Conservation (phyloP, 2,113 vertebrate genomes). For the Hymenochirus boettgeri region DNA sequence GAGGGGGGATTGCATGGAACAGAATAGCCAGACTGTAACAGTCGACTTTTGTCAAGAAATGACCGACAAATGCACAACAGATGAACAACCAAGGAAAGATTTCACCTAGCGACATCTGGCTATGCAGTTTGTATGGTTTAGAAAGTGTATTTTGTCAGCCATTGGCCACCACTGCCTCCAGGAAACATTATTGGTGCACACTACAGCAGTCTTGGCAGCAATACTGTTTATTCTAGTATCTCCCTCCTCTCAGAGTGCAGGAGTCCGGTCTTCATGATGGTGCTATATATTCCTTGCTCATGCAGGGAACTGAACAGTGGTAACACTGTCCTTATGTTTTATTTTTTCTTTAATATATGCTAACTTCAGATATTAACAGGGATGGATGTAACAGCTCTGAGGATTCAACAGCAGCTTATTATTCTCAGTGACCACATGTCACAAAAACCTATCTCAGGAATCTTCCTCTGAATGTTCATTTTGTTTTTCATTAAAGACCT, state of each 20-base stretch:
- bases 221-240: constrained; percentile 71
- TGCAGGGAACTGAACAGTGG: constrained; percentile 71
- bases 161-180: constrained; percentile 73
- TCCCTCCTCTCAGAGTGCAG: constrained; percentile 67
- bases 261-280: constrained; percentile 76
- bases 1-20: constrained; percentile 71
- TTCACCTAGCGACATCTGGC: constrained; percentile 69
- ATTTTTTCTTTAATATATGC: constrained; percentile 57
- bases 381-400: constrained; percentile 85
- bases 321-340: constrained; percentile 65
- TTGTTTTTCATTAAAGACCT: constrained; percentile 83
- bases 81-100: constrained; percentile 95
- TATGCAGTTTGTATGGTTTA: constrained; percentile 62
- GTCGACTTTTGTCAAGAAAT: constrained; percentile 99
- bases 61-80: constrained; percentile 98
- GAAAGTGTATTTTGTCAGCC: constrained; percentile 71
- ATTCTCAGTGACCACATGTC: constrained; percentile 87
- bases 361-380: constrained; percentile 79
- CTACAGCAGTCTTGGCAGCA: constrained; percentile 82
- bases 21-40: constrained; percentile 89
- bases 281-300: constrained; percentile 72
- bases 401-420: constrained; percentile 83
- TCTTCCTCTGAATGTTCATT: constrained; percentile 98
- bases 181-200: constrained; percentile 74
- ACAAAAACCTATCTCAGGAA: constrained; percentile 99